Conservation (phyloP, 2,797 vertebrate genomes). For the Phoxinus dragarum region DNA sequence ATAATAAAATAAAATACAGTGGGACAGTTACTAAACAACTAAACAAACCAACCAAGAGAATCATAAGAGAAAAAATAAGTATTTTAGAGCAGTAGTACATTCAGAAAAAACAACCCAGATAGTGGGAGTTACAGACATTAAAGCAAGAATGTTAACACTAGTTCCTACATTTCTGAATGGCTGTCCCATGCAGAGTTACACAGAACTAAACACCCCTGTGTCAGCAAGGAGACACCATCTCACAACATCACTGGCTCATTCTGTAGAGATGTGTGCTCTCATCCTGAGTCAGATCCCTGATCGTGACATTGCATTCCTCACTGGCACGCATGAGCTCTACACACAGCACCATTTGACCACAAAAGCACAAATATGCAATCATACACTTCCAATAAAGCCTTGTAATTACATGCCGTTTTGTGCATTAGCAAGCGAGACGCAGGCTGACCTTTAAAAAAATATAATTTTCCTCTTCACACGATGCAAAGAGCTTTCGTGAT, state of each 20-base stretch:
- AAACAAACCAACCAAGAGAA: background rate
- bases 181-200: background rate
- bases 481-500: background rate
- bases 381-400: slow-evolving; percentile 32
- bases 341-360: background rate
- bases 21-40: background rate
- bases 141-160: background rate
- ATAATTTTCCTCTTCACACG: background rate
- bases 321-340: background rate
- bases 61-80: background rate
- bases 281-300: background rate
- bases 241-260: background rate
- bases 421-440: slow-evolving; percentile 8
- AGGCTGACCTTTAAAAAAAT: slow-evolving; percentile 56
- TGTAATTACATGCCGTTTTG: slow-evolving; percentile 35
- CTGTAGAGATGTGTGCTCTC: background rate
- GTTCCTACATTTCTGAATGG: background rate
- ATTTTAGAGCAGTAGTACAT: background rate
- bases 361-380: slow-evolving; percentile 1
- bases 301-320: background rate
- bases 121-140: background rate
- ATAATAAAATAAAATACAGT: background rate
- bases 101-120: background rate
- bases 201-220: background rate
- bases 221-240: background rate